These are phyloP conservation scores for Temnothorax curvispinosus DNA, from an alignment of 1,140 invertebrate species.

Conservation along the genomic window DNA sequence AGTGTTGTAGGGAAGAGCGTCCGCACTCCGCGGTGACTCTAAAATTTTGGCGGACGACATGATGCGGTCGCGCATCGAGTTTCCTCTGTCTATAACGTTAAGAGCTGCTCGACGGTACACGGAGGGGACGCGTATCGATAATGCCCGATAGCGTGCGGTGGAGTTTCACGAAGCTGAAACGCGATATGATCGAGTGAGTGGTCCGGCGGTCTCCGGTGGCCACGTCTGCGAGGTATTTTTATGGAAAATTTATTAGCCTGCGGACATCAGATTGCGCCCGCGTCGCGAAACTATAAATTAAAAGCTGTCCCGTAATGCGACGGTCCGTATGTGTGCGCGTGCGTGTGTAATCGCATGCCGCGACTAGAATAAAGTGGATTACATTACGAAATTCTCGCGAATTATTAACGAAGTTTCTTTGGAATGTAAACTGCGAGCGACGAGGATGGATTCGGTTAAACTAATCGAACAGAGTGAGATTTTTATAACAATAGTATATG, in stretches of 20 bases:
- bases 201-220: conserved; percentile 32
- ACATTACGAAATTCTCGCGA: conserved; percentile 1
- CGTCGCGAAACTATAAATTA: conserved; percentile 24
- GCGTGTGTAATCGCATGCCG: neutral
- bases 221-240: conserved; percentile 40
- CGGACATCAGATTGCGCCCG: conserved; percentile 7
- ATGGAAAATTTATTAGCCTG: conserved; percentile 49
- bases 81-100: conserved; percentile 58
- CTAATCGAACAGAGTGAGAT: conserved; percentile 13
- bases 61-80: conserved; percentile 55
- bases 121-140: conserved; percentile 50
- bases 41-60: conserved; percentile 42
- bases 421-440: neutral
- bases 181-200: conserved; percentile 58
- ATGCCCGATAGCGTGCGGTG: conserved; percentile 51
- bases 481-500: neutral
- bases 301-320: neutral
- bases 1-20: neutral
- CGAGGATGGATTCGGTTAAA: neutral
- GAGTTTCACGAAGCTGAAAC: conserved; percentile 47
- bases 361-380: conserved; percentile 16
- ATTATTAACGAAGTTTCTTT: conserved; percentile 7
- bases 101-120: conserved; percentile 36
- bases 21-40: conserved; percentile 1
- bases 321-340: neutral